Evolutionary conservation across 1,140 invertebrate genomes (phyloP), one percentile per base, ranked within the genome.

Genomic region (Psilanteris sp.): DNA sequence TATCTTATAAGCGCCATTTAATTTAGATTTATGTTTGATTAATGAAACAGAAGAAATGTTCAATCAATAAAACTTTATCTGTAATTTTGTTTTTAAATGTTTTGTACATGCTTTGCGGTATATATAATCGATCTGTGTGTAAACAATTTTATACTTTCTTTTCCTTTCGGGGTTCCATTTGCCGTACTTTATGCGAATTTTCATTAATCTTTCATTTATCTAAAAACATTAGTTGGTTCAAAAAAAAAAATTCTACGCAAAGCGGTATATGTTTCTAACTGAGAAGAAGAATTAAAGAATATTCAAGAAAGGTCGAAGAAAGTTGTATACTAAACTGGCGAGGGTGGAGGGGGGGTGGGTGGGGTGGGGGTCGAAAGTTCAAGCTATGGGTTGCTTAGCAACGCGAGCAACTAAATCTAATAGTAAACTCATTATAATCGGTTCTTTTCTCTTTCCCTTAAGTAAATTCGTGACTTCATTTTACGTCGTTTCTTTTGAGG

Each of bases 381-480:
- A 52, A 67, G 32, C 41, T 34, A 37, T 24, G 20, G 66, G 83
- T 86, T 76, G 80, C 78, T 71, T 79, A 77, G 83, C 77, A 79
- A 85, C 84, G 18, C 2, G 39, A 48, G 72, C 78, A 77, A 81
- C 79, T 76, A 86, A 86, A 86, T 86, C 85, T 86, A 86, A 87
- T 87, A 86, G 83, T 81, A 87, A 86, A 86, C 81, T 87, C 85
- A 87, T 87, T 87, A 85, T 83, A 79, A 67, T 62, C 37, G 68
- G 55, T 68, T 78, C 77, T 79, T 78, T 84, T 85, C 83, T 82
- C 79, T 84, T 83, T 81, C 79, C 59, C 57, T 74, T 80, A 79
- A 79, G 80, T 81, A 85, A 82, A 84, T 84, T 85, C 83, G 83
- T 81, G 59, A 80, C 77, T 79, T 70, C 55, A 72, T 66, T 75